A percentile compares a stretch with the other conserved stretches of the same genome.
These are phyloP conservation scores for Eospalax fontanierii DNA, from an alignment of 2,797 vertebrate species.

Conservation along the genomic window DNA sequence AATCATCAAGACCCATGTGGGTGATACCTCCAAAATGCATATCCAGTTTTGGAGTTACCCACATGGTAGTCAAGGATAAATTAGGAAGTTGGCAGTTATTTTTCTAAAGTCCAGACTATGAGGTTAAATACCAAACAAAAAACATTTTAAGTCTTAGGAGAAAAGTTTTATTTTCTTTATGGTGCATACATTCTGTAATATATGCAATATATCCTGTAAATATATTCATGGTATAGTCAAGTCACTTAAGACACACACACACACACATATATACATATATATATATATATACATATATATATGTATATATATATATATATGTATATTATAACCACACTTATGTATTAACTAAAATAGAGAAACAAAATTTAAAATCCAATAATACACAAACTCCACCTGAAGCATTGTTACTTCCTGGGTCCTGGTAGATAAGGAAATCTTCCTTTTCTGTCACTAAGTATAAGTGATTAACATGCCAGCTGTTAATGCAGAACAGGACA, in stretches of 20 bases:
- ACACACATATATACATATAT: too few relatives aligned
- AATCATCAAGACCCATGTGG: conserved; percentile 76
- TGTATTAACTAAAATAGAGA: conserved; percentile 53
- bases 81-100: conserved; percentile 57
- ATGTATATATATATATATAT: too few relatives aligned
- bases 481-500: not conserved
- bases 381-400: conserved; percentile 27
- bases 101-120: not conserved
- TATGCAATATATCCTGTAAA: not conserved
- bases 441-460: not conserved
- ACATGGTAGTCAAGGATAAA: conserved; percentile 44
- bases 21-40: conserved; percentile 57
- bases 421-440: not conserved
- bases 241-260: not conserved
- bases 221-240: not conserved
- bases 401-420: conserved; percentile 6
- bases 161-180: not conserved
- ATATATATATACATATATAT: too few relatives aligned
- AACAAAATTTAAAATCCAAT: conserved; percentile 25
- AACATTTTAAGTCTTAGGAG: not conserved
- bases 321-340: not conserved
- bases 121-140: not conserved
- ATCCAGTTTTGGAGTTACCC: conserved; percentile 64
- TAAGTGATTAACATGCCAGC: not conserved
- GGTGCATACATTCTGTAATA: conserved; percentile 4